A percentile compares a stretch with the other conserved stretches of the same genome.
phyloP scores from a whole-genome alignment of 2,797 vertebrate genomes.

The Eupleurogrammus muticus region DNA sequence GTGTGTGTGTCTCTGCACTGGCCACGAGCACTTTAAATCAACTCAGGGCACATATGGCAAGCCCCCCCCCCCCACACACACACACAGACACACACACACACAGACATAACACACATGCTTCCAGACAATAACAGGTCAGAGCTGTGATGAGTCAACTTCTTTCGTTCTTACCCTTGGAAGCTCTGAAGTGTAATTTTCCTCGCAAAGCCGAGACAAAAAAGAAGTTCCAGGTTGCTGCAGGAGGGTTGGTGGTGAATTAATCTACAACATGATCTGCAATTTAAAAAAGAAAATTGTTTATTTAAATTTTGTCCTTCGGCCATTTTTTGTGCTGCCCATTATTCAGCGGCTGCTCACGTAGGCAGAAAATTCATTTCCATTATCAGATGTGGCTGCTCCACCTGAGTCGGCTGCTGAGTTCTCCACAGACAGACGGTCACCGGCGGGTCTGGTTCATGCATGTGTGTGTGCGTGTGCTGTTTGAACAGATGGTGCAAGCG shows the following conservation, averaged over 20 bases:
- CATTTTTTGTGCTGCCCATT: neutral
- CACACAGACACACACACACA: conserved; percentile 33
- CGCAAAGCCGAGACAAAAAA: neutral
- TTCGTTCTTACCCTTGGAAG: no score
- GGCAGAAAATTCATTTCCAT: neutral
- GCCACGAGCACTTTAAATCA: conserved; percentile 78
- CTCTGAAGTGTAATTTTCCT: conserved; percentile 35
- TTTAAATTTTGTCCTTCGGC: neutral
- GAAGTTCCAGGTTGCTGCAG: neutral
- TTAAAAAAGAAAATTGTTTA: neutral
- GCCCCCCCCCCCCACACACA: no score
- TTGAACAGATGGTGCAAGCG: conserved; percentile 59
- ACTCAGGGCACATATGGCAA: conserved; percentile 74
- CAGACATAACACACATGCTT: conserved; percentile 63
- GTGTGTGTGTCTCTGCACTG: no score
- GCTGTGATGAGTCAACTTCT: conserved; percentile 48
- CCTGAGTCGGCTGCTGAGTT: neutral
- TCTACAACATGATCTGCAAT: neutral
- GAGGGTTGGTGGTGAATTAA: neutral
- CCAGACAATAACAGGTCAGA: conserved; percentile 54
- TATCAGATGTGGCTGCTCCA: conserved; percentile 15
- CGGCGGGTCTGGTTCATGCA: conserved; percentile 13
- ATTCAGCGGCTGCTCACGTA: neutral
- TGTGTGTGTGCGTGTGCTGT: conserved; percentile 30
- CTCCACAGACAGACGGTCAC: neutral